Percentiles rank a stretch among this genome's conserved stretches.
Conservation (phyloP, 2,113 vertebrate genomes). For the Dicrurus megarhynchus region DNA sequence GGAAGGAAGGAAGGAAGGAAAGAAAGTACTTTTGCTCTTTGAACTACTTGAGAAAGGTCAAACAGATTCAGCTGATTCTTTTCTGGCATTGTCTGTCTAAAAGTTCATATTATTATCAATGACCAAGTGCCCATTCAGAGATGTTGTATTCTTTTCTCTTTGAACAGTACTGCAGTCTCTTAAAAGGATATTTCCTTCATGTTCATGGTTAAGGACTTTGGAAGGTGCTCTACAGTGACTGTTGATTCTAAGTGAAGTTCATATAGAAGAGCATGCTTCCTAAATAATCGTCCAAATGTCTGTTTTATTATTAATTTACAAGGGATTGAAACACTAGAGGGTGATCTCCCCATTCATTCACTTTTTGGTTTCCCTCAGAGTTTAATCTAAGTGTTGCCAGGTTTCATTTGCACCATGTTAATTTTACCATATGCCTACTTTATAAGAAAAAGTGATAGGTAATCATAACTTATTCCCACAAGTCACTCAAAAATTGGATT, state of each 20-base stretch:
- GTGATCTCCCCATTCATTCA: not conserved
- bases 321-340: not conserved
- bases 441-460: not conserved
- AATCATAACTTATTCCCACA: not conserved
- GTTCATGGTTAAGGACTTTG: not conserved
- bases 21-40: not conserved
- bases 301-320: not conserved
- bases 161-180: not conserved
- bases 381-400: not conserved
- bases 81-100: not conserved
- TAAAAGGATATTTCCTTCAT: not conserved
- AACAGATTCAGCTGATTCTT: not conserved
- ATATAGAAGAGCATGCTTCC: not conserved
- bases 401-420: not conserved
- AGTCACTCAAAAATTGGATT: not conserved
- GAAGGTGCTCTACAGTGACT: not conserved
- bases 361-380: not conserved
- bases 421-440: not conserved
- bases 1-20: not conserved
- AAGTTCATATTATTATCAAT: not conserved
- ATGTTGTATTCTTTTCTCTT: not conserved
- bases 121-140: not conserved
- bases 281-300: not conserved
- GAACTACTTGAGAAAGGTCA: not conserved
- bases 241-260: not conserved